phyloP scores from a whole-genome alignment of 2,888 invertebrate species.

The Phengaris alcon region DNA sequence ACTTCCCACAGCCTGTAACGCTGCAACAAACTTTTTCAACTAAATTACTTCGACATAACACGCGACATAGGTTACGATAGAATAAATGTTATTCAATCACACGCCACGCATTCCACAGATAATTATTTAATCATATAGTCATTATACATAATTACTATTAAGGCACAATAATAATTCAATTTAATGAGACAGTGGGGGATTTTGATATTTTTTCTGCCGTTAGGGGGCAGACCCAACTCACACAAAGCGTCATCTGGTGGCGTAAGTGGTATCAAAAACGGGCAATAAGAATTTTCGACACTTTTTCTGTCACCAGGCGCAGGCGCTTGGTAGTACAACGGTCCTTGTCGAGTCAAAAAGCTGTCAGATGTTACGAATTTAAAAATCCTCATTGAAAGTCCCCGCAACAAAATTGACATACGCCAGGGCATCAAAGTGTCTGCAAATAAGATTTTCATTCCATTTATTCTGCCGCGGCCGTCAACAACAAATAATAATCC shows the following conservation, averaged over 20 bases:
- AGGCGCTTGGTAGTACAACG: too few relatives aligned
- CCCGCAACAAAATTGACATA: background rate
- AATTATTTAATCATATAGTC: background rate
- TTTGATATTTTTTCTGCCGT: too few relatives aligned
- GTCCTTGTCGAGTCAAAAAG: too few relatives aligned
- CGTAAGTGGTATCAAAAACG: too few relatives aligned
- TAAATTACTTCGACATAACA: conserved; percentile 8
- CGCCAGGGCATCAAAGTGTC: background rate
- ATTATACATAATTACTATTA: background rate
- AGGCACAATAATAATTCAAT: background rate
- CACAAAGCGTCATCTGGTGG: too few relatives aligned
- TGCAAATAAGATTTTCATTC: background rate
- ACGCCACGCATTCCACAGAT: background rate
- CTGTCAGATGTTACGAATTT: too few relatives aligned
- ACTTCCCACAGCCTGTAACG: conserved; percentile 23
- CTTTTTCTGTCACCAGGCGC: too few relatives aligned
- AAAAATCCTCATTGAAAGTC: background rate
- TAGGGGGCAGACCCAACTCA: too few relatives aligned
- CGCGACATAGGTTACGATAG: conserved; percentile 3
- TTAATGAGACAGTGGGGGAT: background rate
- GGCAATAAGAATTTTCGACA: too few relatives aligned
- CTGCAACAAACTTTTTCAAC: conserved; percentile 19
- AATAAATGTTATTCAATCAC: conserved; percentile 2
- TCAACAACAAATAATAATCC: background rate
- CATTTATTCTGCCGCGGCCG: background rate